Evolutionary conservation across 2,113 vertebrate genomes (phyloP), one percentile per base, ranked within the genome.

Genomic region (Cervus canadensis): DNA sequence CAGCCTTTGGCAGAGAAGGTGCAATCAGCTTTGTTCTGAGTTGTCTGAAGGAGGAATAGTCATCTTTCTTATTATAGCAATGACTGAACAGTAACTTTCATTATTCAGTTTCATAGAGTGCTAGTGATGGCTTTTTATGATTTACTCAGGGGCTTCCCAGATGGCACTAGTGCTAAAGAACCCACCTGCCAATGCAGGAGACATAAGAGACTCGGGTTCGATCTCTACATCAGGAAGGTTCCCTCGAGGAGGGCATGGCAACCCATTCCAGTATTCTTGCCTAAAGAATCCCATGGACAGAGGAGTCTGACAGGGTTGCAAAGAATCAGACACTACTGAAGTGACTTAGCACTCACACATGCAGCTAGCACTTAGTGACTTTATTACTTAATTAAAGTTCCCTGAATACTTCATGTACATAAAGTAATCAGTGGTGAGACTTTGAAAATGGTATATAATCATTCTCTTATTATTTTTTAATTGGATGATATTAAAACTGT

Each of bases 71-170:
- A 67, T 54, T 92, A 67, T 36, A 95, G 64, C 57, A 97, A 57
- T 91, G 92, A 92, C 36, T 94, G 19, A 97, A 90, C 30, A 94
- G 28, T 87, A 84, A 45, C 33, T 92, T 19, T 85, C 54, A 78
- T 97, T 94, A 92, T 95, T 96, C 94, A 43, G 64, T 96, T 92
- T 95, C 30, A 28, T 95, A 85, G 45, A 30, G 4, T 91, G 19
- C 25, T 89, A 71, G 54, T 17, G 54, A 95, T 64, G 28, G 56
- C 50, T 85, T 95, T 96, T 90, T 74, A 43, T 33, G 92, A 43
- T 87, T 95, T 96, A n/a, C n/a, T 36, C n/a, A 88, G 36, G 11
- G 23, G 11, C 11, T 43, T 43, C 71, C 21, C 71, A 74, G 71
- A 74, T 74, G 21, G 21, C 10, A 43, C 36, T 25, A 26, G 36